Conservation (phyloP, 1,140 invertebrate genomes). For the Heliconius congener region DNA sequence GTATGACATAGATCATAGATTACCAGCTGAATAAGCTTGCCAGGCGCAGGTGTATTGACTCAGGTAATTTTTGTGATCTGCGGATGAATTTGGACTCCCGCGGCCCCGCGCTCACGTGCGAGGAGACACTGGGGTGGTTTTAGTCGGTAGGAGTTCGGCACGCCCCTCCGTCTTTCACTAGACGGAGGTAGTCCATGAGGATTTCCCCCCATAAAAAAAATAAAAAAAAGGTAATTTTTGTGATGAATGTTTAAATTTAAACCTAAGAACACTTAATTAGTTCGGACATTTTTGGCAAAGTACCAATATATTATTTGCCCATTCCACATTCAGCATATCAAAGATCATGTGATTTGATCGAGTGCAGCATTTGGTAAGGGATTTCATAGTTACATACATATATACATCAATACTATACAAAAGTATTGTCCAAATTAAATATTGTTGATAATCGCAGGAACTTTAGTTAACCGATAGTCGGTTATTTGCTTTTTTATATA, state of each 20-base stretch:
- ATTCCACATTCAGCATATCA: neutral
- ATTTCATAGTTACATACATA: neutral
- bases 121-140: too few relatives aligned
- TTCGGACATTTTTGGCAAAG: neutral
- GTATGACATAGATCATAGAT: neutral
- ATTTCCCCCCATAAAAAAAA: too few relatives aligned
- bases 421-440: too few relatives aligned
- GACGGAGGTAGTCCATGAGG: too few relatives aligned
- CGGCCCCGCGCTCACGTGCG: too few relatives aligned
- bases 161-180: too few relatives aligned
- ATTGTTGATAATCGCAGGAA: too few relatives aligned
- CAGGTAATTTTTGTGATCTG: neutral
- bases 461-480: too few relatives aligned
- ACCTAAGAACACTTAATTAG: neutral
- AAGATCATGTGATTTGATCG: neutral
- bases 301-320: slow-evolving; percentile 7
- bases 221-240: neutral
- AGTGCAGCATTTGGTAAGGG: neutral
- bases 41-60: neutral
- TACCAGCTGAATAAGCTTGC: neutral
- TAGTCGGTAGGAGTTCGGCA: too few relatives aligned
- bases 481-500: too few relatives aligned
- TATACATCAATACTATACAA: too few relatives aligned
- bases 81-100: too few relatives aligned
- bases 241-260: neutral